Base-by-base conservation (phyloP, 2,113 vertebrate genomes). In the Egretta garzetta region DNA sequence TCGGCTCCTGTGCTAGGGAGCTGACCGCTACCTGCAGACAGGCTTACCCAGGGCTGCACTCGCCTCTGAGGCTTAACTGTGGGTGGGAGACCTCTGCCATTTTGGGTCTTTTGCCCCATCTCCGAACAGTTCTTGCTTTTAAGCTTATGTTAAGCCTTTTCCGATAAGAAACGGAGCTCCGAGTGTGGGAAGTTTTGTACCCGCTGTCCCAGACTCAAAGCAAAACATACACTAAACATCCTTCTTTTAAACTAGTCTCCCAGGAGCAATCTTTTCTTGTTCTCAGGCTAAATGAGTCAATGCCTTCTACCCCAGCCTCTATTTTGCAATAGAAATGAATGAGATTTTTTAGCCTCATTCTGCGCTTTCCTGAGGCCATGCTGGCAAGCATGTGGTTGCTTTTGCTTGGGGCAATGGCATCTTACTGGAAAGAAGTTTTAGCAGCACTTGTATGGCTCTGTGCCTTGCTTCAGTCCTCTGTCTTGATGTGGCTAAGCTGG, bases 401-500 rank as follows among this genome's bases (percentile, higher is more conserved):
- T 90, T 88, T 59, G 33, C 94, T 74, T 83, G 92, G 41, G 94
- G 39, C 22, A 43, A 3, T 37, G 55, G 64, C 62, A 60, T 86
- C 75, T 56, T 45, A 8, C 19, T 74, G 75, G 72, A 79, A 93
- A 90, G 86, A 47, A 85, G 80, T 62, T 84, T 84, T 14, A 80
- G 72, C 41, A 32, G 81, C 12, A 33, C 10, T 92, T 77, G 43
- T 53, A 30, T 23, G 21, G 80, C 52, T 95, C 79, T 21, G 32
- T 62, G 86, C 79, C 72, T 90, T 50, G 39, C 28, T 80, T n/a
- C 77, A 70, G 88, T 72, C 90, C 87, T 91, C 64, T 45, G 82
- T 85, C 91, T 95, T 93, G 45, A 80, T 96, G 79, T 94, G 93
- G 92, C 95, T 81, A 47, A 90, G 90, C 86, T 93, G 70, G 52